Percentiles rank a stretch among this genome's conserved stretches.
These are phyloP conservation scores for Leptonema lineaticorne DNA, from an alignment of 1,140 invertebrate species.

Conservation along the genomic window DNA sequence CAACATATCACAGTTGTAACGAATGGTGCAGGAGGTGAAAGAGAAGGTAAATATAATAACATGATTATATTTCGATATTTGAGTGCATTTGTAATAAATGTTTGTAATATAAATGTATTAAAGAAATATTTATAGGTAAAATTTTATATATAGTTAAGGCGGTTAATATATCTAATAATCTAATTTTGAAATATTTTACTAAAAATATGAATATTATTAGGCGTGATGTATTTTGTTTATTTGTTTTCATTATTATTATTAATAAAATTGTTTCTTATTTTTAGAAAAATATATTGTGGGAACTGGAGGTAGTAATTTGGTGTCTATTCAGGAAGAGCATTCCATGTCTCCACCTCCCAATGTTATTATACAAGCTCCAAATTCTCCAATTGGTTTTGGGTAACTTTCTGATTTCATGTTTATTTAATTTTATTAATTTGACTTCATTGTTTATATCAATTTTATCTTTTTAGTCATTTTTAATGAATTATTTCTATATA, in stretches of 20 bases:
- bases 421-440: background rate
- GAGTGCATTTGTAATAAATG: too few relatives aligned
- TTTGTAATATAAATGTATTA: too few relatives aligned
- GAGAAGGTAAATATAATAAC: slow-evolving; percentile 55
- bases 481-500: background rate
- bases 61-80: background rate
- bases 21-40: slow-evolving; percentile 62
- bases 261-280: background rate
- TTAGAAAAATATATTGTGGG: slow-evolving; percentile 56
- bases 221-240: too few relatives aligned
- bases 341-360: slow-evolving; percentile 46
- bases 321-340: slow-evolving; percentile 54
- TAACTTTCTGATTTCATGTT: slow-evolving; percentile 31
- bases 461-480: background rate
- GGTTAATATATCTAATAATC: too few relatives aligned
- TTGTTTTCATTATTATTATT: background rate
- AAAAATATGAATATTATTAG: too few relatives aligned
- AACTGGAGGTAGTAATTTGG: slow-evolving; percentile 48
- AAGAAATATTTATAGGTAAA: too few relatives aligned
- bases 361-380: slow-evolving; percentile 48
- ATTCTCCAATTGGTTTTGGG: slow-evolving; percentile 51
- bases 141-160: too few relatives aligned
- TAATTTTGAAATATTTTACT: too few relatives aligned
- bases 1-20: slow-evolving; percentile 65
- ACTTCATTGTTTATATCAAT: background rate